Conservation (phyloP, 2,797 vertebrate species). For the Hephaestus fuliginosus region DNA sequence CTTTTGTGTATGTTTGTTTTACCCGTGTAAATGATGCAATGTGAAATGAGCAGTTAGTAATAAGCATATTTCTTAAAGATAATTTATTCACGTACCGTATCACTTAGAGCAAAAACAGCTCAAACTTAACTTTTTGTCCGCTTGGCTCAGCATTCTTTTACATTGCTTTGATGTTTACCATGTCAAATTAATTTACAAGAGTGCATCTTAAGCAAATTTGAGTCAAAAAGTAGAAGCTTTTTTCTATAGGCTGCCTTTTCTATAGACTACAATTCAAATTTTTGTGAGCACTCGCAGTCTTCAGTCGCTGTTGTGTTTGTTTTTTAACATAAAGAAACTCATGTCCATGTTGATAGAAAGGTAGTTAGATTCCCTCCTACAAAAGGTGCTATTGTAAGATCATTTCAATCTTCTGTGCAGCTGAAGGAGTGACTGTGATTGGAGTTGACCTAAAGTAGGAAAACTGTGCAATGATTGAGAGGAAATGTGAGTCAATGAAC, state of each 20-base stretch:
- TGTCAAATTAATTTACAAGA: slow-evolving; percentile 70
- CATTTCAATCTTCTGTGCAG: slow-evolving; percentile 84
- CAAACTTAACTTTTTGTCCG: slow-evolving; percentile 65
- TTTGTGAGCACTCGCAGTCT: slow-evolving; percentile 63
- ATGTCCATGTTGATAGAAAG: slow-evolving; percentile 56
- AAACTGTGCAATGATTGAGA: slow-evolving; percentile 73
- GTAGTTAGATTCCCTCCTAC: slow-evolving; percentile 66
- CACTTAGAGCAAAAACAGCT: slow-evolving; percentile 66
- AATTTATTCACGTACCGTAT: slow-evolving; percentile 66
- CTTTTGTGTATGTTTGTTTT: slow-evolving; percentile 78
- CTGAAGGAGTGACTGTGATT: slow-evolving; percentile 77
- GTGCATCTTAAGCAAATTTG: slow-evolving; percentile 68
- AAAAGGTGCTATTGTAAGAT: slow-evolving; percentile 85
- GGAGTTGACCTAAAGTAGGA: slow-evolving; percentile 61
- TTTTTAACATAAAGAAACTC: slow-evolving; percentile 53
- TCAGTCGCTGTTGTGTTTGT: slow-evolving; percentile 69
- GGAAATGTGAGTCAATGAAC: slow-evolving; percentile 68
- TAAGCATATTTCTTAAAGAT: slow-evolving; percentile 69
- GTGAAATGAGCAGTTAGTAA: slow-evolving; percentile 66
- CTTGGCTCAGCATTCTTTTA: slow-evolving; percentile 68
- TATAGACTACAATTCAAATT: slow-evolving; percentile 42
- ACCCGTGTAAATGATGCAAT: slow-evolving; percentile 74
- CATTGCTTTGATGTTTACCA: slow-evolving; percentile 77
- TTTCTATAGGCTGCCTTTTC: slow-evolving; percentile 17
- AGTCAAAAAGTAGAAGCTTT: slow-evolving; percentile 37